Evolutionary conservation across 2,113 vertebrate species (phyloP).

Genomic region (Paramisgurnus dabryanus): DNA sequence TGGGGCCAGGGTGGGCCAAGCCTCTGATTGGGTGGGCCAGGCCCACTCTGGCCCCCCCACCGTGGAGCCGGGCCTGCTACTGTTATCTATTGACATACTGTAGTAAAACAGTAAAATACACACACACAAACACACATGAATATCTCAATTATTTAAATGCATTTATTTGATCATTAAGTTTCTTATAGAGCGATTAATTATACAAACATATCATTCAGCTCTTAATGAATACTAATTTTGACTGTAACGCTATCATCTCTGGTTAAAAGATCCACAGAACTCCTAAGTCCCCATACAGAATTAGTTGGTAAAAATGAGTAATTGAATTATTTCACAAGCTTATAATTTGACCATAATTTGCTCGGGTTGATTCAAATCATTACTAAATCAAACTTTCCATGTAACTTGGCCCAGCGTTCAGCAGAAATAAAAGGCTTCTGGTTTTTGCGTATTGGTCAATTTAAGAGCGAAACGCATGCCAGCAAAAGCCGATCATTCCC

Average conservation of each 20-base stretch:
- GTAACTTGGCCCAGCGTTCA: slow-evolving; percentile 49
- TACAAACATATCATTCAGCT: neutral
- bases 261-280: slow-evolving; percentile 17
- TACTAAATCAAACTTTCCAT: slow-evolving; percentile 58
- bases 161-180: too few species aligned
- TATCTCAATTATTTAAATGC: too few species aligned
- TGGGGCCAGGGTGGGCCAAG: too few species aligned
- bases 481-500: slow-evolving; percentile 34
- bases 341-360: slow-evolving; percentile 56
- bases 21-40: too few species aligned
- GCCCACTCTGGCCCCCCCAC: too few species aligned
- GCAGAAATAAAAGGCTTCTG: slow-evolving; percentile 46
- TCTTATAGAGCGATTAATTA: too few species aligned
- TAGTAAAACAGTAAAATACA: too few species aligned
- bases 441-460: slow-evolving; percentile 48
- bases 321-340: slow-evolving; percentile 51
- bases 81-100: too few species aligned
- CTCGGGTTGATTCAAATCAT: slow-evolving; percentile 54
- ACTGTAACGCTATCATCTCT: slow-evolving; percentile 15
- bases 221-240: slow-evolving; percentile 10
- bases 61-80: too few species aligned
- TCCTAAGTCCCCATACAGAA: slow-evolving; percentile 2
- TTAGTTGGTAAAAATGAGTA: slow-evolving; percentile 46
- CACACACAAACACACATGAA: too few species aligned
- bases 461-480: slow-evolving; percentile 36